Base-by-base conservation (phyloP, 1,140 invertebrate genomes). In the Heliconius hermathena region DNA sequence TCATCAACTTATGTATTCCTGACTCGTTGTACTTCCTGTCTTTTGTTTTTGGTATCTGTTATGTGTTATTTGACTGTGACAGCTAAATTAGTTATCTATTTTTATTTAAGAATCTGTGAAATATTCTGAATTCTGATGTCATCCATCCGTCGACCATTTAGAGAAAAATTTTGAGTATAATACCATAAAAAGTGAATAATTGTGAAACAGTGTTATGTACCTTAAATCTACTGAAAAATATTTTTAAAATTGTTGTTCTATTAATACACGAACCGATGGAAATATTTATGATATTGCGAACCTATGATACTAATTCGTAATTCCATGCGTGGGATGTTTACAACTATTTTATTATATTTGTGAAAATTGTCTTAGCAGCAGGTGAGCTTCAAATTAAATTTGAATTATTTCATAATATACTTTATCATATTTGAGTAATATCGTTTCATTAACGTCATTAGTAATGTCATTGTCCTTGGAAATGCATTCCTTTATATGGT, bases 241-340 rank as follows among this genome's bases (percentile, higher is more conserved):
- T 41, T 71, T 71, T 77, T 36, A 36, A 52, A 71, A 71, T 54
- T 71, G 1, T 20, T 33, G 3, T 72, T 54, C 18, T 8, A 36
- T 71, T 38, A 77, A 72, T 38, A 71, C 16, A 72, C 54, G 70
- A 26, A 26, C 70, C 49, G 29, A 78, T 46, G 36, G 13, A 66
- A 66, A 49, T 13, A 54, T 73, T 22, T 36, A 46, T 74, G 38
- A 38, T 70, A 77, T 52, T 70, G n/a, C 22, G 36, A 76, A 77
- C 49, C 54, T 26, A 81, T 88, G 84, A 86, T 82, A 70, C 81
- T 79, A 82, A 52, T 89, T 88, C 84, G 73, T 88, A 86, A 84
- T 83, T 88, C 87, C 83, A 86, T 93, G 93, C 90, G 91, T 94
- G 90, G 91, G 93, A 90, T 91, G 91, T 89, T 88, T 85, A 88